A percentile compares a stretch with the other conserved stretches of the same genome.
Conservation (phyloP, 2,113 vertebrate species). For the Seriola rivoliana region DNA sequence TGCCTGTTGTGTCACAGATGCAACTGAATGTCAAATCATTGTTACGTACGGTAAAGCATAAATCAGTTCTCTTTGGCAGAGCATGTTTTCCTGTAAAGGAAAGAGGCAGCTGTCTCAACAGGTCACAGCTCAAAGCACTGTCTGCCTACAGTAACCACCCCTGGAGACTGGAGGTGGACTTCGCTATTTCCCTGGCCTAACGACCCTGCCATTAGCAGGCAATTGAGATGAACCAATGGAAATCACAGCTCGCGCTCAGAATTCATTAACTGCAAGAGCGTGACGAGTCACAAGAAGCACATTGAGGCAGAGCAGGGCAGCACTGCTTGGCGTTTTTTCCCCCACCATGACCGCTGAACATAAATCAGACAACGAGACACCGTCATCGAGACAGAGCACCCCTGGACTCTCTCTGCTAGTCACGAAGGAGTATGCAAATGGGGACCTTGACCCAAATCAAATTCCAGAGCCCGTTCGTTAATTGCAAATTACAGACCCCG, state of each 20-base stretch:
- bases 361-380: conserved; percentile 82
- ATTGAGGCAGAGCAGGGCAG: conserved; percentile 61
- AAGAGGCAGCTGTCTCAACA: conserved; percentile 46
- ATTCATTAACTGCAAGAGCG: conserved; percentile 82
- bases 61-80: not conserved
- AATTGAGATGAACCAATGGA: conserved; percentile 85
- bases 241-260: conserved; percentile 82
- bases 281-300: conserved; percentile 80
- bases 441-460: conserved; percentile 87
- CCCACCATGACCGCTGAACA: conserved; percentile 69
- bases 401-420: conserved; percentile 75
- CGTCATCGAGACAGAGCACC: conserved; percentile 75
- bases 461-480: conserved; percentile 85
- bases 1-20: not conserved
- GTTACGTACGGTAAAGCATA: not conserved
- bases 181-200: conserved; percentile 78
- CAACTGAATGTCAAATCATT: not conserved
- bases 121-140: conserved; percentile 61
- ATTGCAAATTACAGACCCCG: conserved; percentile 89
- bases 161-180: conserved; percentile 78
- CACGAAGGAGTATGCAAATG: conserved; percentile 84
- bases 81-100: conserved; percentile 11
- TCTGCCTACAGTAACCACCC: conserved; percentile 60
- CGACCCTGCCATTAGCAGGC: conserved; percentile 82
- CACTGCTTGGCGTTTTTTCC: conserved; percentile 44